Evolutionary conservation across 2,113 vertebrate genomes (phyloP).

Genomic region (Delphinus delphis): DNA sequence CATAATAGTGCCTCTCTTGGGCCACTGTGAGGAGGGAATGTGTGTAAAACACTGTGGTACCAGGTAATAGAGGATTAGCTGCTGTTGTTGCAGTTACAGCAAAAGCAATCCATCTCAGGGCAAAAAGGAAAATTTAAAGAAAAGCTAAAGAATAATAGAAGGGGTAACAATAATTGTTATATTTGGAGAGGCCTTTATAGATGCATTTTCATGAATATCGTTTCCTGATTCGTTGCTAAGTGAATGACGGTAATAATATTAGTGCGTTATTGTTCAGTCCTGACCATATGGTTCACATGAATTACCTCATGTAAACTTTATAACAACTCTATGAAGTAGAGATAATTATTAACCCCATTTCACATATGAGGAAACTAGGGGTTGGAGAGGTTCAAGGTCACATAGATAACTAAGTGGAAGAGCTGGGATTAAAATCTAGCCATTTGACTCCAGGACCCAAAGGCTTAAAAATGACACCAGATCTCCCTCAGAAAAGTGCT

Average conservation of each 20-base stretch:
- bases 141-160: not conserved
- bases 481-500: not conserved
- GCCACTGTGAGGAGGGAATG: not conserved
- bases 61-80: not conserved
- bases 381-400: not conserved
- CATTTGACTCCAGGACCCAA: not conserved
- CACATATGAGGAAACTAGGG: not conserved
- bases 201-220: not conserved
- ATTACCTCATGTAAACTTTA: not conserved
- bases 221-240: not conserved
- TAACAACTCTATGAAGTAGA: not conserved
- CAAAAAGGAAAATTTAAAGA: not conserved
- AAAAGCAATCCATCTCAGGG: not conserved
- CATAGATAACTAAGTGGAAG: not conserved
- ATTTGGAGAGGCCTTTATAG: not conserved
- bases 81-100: not conserved
- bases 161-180: not conserved
- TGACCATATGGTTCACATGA: accelerated
- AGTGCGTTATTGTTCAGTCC: not conserved
- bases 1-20: not conserved
- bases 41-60: accelerated
- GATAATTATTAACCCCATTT: not conserved
- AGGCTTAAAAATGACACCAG: not conserved
- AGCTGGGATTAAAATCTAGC: not conserved
- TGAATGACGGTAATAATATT: not conserved